Evolutionary conservation across 2,113 vertebrate species (phyloP).

Genomic region (Sinocyclocheilus rhinocerous): DNA sequence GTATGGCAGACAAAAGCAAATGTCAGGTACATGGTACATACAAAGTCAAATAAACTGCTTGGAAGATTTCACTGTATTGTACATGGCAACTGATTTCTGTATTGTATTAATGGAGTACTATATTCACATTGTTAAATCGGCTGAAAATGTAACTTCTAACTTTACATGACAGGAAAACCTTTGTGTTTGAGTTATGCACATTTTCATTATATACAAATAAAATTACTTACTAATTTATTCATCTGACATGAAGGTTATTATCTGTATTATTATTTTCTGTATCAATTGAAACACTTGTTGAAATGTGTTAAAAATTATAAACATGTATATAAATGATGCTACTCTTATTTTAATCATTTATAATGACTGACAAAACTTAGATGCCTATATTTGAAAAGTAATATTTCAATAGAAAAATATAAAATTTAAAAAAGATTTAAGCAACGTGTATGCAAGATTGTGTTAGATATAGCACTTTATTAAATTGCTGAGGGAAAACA

Average conservation of each 20-base stretch:
- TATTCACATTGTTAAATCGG: conserved; percentile 11
- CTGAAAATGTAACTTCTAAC: not conserved
- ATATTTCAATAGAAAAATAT: conserved; percentile 34
- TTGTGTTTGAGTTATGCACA: not conserved
- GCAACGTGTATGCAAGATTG: not conserved
- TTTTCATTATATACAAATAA: not conserved
- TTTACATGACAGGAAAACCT: not conserved
- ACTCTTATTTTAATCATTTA: conserved; percentile 19
- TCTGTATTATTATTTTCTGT: not conserved
- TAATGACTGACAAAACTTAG: conserved; percentile 27
- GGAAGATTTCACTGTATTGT: conserved; percentile 19
- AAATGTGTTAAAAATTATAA: not conserved
- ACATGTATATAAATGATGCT: conserved; percentile 28
- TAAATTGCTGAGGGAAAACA: not conserved
- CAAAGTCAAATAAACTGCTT: conserved; percentile 18
- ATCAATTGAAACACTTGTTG: not conserved
- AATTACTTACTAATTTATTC: not conserved
- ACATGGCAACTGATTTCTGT: conserved; percentile 30
- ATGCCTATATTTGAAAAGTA: conserved; percentile 34
- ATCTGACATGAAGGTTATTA: conserved; percentile 16
- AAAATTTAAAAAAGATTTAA: conserved; percentile 23
- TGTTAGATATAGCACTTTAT: conserved; percentile 22
- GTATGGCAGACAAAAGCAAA: not conserved
- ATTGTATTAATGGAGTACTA: conserved; percentile 24
- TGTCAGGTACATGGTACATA: not conserved